Percentiles rank a stretch among this genome's conserved stretches.
phyloP scores from a whole-genome alignment of 2,888 invertebrate species.

The Drosophila tanythrix region DNA sequence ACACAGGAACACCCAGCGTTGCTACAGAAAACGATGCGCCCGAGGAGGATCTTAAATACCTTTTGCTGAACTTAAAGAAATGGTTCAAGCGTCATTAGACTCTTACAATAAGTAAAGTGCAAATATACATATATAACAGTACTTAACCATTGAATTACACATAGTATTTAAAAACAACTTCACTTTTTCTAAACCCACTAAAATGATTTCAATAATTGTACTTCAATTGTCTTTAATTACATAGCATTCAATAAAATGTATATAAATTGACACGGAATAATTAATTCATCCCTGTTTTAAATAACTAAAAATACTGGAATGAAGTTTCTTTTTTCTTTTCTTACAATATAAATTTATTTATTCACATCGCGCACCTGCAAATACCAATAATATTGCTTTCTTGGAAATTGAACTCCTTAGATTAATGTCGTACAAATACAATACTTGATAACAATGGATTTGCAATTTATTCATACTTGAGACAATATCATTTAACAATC shows the following conservation, averaged over 20 bases:
- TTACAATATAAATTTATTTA: background rate
- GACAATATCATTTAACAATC: background rate
- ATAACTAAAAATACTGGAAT: background rate
- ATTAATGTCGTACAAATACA: background rate
- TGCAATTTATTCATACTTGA: background rate
- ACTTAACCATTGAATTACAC: slow-evolving; percentile 20
- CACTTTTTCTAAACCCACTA: slow-evolving; percentile 7
- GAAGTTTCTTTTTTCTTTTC: background rate
- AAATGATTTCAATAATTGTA: background rate
- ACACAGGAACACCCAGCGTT: no score
- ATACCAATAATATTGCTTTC: background rate
- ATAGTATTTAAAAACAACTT: slow-evolving; percentile 29
- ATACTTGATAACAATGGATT: background rate
- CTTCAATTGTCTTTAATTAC: slow-evolving; percentile 18
- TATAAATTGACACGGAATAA: slow-evolving; percentile 3
- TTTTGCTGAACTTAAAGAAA: slow-evolving; percentile 30
- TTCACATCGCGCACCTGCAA: background rate
- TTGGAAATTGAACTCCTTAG: background rate
- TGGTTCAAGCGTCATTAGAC: slow-evolving; percentile 38
- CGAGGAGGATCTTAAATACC: slow-evolving; percentile 47
- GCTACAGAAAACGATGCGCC: slow-evolving; percentile 14
- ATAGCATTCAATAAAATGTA: slow-evolving; percentile 18
- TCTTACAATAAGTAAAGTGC: slow-evolving; percentile 14
- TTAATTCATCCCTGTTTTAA: background rate
- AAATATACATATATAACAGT: slow-evolving; percentile 1